These are phyloP conservation scores for Erpobdella octoculata DNA, from an alignment of 2,888 invertebrate genomes.

Conservation along the genomic window DNA sequence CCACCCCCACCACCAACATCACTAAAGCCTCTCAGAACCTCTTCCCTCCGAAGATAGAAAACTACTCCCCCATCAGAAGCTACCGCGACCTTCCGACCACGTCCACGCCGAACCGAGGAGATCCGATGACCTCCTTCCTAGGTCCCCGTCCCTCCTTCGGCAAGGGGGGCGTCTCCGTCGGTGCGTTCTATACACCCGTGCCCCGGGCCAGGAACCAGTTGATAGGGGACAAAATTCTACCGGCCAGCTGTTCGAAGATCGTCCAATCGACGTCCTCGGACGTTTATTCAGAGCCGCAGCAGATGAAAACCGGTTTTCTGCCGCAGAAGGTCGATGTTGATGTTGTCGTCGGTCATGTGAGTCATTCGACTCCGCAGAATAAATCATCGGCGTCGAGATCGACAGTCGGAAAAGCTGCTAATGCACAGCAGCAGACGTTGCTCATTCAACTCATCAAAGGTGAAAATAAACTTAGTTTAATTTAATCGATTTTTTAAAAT, in stretches of 20 bases:
- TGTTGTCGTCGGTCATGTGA: background rate
- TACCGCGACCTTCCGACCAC: background rate
- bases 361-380: background rate
- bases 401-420: background rate
- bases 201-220: background rate
- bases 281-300: background rate
- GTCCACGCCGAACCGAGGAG: slow-evolving; percentile 54
- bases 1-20: slow-evolving; percentile 41
- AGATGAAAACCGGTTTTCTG: background rate
- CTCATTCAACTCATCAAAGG: slow-evolving; percentile 2
- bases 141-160: background rate
- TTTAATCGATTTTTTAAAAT: too few species aligned
- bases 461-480: too few species aligned
- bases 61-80: background rate
- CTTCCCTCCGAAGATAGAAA: too few species aligned
- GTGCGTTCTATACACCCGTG: slow-evolving; percentile 5
- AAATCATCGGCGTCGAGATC: background rate
- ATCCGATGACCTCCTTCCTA: background rate
- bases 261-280: too few species aligned
- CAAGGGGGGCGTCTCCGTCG: background rate
- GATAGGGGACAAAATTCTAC: background rate
- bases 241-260: slow-evolving; percentile 7
- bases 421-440: background rate
- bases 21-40: slow-evolving; percentile 4
- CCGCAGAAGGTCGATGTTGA: background rate